Evolutionary conservation across 1,140 invertebrate species (phyloP).

Genomic region (Atopsyche davidsoni): DNA sequence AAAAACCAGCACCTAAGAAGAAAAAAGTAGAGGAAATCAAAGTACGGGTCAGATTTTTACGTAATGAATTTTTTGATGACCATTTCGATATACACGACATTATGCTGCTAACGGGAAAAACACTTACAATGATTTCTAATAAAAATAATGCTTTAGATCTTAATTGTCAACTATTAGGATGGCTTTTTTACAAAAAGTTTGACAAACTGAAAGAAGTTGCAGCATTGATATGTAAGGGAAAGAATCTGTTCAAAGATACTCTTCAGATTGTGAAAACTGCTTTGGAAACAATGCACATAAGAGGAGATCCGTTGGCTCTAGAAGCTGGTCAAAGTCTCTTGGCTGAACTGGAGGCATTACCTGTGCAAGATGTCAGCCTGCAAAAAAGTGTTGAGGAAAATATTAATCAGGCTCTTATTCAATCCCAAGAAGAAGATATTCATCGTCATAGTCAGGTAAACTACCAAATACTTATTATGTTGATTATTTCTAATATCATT

Average conservation of each 20-base stretch:
- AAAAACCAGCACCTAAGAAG: constrained; percentile 36
- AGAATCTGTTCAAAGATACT: constrained; percentile 29
- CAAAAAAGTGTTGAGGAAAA: constrained; percentile 45
- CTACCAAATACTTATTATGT: background rate
- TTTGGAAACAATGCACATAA: constrained; percentile 7
- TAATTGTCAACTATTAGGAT: constrained; percentile 64
- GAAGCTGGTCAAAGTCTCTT: constrained; percentile 32
- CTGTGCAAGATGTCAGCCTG: constrained; percentile 33
- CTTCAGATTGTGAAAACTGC: constrained; percentile 7
- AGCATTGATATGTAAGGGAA: constrained; percentile 32
- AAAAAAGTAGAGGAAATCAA: constrained; percentile 62
- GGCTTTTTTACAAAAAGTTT: constrained; percentile 62
- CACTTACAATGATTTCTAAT: constrained; percentile 58
- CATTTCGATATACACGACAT: constrained; percentile 77
- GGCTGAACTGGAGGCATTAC: constrained; percentile 31
- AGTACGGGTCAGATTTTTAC: constrained; percentile 69
- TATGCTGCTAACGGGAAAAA: constrained; percentile 69
- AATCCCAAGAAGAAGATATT: constrained; percentile 51
- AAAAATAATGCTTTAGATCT: constrained; percentile 48
- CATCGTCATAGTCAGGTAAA: constrained; percentile 48
- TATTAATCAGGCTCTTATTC: constrained; percentile 49
- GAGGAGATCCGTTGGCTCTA: constrained; percentile 33
- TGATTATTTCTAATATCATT: background rate
- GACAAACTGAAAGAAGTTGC: constrained; percentile 46
- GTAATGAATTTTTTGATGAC: constrained; percentile 78